Percentiles rank a stretch among this genome's conserved stretches.
Evolutionary conservation across 2,113 vertebrate genomes (phyloP).

Genomic region (Puntigrus tetrazona): DNA sequence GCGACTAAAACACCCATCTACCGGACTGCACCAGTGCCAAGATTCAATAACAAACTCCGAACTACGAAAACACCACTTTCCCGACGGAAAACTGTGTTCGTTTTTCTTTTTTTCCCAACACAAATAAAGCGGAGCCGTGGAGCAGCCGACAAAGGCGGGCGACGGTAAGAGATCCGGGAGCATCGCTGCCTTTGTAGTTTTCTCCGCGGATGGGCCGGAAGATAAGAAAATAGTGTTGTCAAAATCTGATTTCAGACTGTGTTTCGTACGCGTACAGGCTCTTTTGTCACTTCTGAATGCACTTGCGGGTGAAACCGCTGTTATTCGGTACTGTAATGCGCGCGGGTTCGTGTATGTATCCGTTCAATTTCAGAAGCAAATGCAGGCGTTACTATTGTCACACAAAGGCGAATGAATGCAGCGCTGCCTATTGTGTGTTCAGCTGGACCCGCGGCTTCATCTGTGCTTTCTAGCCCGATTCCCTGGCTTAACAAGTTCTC

Average conservation of each 20-base stretch:
- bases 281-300: slow-evolving; percentile 47
- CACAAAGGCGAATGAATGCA: slow-evolving; percentile 69
- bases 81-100: background rate
- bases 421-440: slow-evolving; percentile 47
- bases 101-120: background rate
- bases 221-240: slow-evolving; percentile 48
- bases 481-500: background rate
- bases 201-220: slow-evolving; percentile 55
- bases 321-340: slow-evolving; percentile 29
- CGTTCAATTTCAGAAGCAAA: slow-evolving; percentile 53
- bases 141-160: slow-evolving; percentile 14
- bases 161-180: slow-evolving; percentile 65
- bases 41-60: slow-evolving; percentile 19
- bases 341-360: slow-evolving; percentile 49
- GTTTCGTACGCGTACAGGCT: background rate
- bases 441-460: slow-evolving; percentile 4
- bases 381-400: slow-evolving; percentile 61
- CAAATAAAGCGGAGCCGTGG: background rate
- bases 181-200: slow-evolving; percentile 59
- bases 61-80: slow-evolving; percentile 28
- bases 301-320: background rate
- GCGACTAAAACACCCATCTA: slow-evolving; percentile 30
- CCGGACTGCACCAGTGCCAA: slow-evolving; percentile 24
- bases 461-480: background rate
- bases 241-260: background rate